These are phyloP conservation scores for Miltochrista miniata DNA, from an alignment of 2,888 invertebrate genomes.

Conservation along the genomic window DNA sequence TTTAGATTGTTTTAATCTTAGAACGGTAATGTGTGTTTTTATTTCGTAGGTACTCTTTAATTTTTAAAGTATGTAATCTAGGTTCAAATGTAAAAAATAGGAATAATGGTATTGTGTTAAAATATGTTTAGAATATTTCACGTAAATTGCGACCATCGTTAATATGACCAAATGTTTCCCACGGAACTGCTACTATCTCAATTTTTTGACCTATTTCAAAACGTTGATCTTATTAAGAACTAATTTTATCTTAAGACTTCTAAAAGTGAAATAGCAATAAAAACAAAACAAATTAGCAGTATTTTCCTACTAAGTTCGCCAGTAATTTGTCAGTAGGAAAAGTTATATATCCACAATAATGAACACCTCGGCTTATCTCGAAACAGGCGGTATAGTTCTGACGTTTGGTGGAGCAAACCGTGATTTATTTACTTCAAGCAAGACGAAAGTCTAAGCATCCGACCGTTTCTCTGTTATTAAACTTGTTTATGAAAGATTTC, in stretches of 20 bases:
- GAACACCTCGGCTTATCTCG: slow-evolving; percentile 66
- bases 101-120: no score
- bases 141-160: no score
- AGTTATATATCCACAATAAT: slow-evolving; percentile 64
- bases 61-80: slow-evolving; percentile 5
- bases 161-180: no score
- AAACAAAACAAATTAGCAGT: no score
- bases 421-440: slow-evolving; percentile 64
- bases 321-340: slow-evolving; percentile 56
- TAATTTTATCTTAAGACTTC: no score
- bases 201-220: no score
- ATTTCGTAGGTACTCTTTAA: slow-evolving; percentile 19
- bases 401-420: slow-evolving; percentile 48
- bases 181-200: no score
- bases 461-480: slow-evolving; percentile 27
- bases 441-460: slow-evolving; percentile 21
- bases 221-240: no score
- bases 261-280: no score
- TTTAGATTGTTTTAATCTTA: slow-evolving; percentile 41
- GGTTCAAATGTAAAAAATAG: no score
- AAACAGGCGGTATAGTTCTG: slow-evolving; percentile 51
- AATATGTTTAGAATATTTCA: no score
- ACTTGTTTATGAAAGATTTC: slow-evolving; percentile 3
- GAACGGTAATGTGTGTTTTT: slow-evolving; percentile 24
- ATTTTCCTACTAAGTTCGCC: no score